Conservation (phyloP, 2,888 invertebrate species). For the Terebella lapidaria region DNA sequence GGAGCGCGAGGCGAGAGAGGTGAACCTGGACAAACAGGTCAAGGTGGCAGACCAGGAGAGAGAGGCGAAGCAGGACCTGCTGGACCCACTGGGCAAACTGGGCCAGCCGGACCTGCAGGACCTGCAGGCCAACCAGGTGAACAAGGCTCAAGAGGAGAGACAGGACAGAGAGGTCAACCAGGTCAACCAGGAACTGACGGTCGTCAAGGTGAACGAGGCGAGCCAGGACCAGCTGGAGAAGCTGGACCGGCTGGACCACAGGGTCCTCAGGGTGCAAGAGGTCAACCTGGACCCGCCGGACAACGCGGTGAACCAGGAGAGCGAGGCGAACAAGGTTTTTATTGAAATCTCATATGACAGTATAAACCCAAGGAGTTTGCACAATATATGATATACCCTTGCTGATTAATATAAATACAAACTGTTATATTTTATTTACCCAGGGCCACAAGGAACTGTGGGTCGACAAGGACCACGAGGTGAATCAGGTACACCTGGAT, state of each 20-base stretch:
- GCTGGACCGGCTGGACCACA: conserved; percentile 33
- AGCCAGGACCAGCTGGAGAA: conserved; percentile 19
- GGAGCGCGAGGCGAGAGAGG: conserved; percentile 18
- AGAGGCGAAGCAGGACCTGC: conserved; percentile 4
- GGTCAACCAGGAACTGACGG: conserved; percentile 21
- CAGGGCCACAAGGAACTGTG: conserved; percentile 21
- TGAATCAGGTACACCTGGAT: conserved; percentile 8
- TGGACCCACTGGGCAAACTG: conserved; percentile 11
- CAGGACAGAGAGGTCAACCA: conserved; percentile 13
- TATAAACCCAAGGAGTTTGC: too few relatives aligned
- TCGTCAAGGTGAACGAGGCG: conserved; percentile 12
- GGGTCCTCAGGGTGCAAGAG: conserved; percentile 55
- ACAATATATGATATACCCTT: too few relatives aligned
- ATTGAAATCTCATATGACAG: too few relatives aligned
- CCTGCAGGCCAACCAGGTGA: conserved; percentile 17
- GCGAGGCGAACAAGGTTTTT: not conserved
- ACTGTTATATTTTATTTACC: too few relatives aligned
- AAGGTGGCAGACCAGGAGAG: not conserved
- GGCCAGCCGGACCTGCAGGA: conserved; percentile 21
- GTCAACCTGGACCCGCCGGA: conserved; percentile 21
- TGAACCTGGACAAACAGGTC: conserved; percentile 11
- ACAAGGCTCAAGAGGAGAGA: conserved; percentile 8
- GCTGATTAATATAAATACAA: too few relatives aligned
- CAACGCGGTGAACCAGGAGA: conserved; percentile 11
- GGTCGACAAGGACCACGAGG: conserved; percentile 8